phyloP scores from a whole-genome alignment of 1,140 invertebrate genomes.

The Arion vulgaris region DNA sequence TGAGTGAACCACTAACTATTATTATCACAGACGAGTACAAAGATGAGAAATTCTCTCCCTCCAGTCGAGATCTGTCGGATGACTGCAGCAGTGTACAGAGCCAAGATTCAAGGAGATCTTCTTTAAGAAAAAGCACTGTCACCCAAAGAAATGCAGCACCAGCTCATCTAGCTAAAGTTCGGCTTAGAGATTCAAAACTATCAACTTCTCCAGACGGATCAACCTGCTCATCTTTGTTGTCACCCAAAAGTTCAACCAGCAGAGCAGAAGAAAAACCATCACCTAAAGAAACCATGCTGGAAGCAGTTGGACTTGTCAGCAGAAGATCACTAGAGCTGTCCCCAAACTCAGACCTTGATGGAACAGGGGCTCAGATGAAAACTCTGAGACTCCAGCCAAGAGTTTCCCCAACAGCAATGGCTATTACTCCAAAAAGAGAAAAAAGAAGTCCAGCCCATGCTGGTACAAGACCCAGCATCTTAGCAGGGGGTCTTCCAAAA shows the following conservation, averaged over 20 bases:
- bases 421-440: conserved; percentile 17
- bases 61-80: conserved; percentile 20
- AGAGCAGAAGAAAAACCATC: conserved; percentile 29
- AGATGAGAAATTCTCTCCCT: conserved; percentile 23
- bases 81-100: conserved; percentile 30
- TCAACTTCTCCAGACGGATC: conserved; percentile 13
- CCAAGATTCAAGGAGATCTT: conserved; percentile 31
- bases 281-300: conserved; percentile 45
- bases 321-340: conserved; percentile 30
- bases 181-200: conserved; percentile 19
- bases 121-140: conserved; percentile 41
- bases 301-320: conserved; percentile 44
- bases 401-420: conserved; percentile 30
- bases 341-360: conserved; percentile 29
- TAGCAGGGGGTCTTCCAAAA: conserved; percentile 27
- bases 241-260: conserved; percentile 14
- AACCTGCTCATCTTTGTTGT: conserved; percentile 24
- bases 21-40: conserved; percentile 39
- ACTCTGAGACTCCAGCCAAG: conserved; percentile 31
- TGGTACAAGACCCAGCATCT: conserved; percentile 13
- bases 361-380: neutral
- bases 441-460: conserved; percentile 28
- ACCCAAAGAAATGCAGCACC: conserved; percentile 43
- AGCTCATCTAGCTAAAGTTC: conserved; percentile 33
- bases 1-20: conserved; percentile 35